phyloP scores from a whole-genome alignment of 2,888 invertebrate species.

The Chrysolina oricalcia region DNA sequence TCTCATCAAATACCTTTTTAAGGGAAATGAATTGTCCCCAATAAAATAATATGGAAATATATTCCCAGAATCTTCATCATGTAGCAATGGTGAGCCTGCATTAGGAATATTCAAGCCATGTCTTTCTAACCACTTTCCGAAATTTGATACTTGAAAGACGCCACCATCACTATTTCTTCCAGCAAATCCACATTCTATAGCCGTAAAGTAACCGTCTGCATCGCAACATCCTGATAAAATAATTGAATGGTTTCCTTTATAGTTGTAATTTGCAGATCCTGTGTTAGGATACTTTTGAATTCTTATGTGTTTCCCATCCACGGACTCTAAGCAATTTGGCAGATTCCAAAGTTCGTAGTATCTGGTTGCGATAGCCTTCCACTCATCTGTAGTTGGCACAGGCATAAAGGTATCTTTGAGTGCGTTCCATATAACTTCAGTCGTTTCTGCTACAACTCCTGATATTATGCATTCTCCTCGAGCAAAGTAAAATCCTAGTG shows the following conservation, averaged over 20 bases:
- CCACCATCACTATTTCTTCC: constrained; percentile 33
- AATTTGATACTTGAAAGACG: constrained; percentile 25
- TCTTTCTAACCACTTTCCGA: constrained; percentile 26
- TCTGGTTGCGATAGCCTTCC: constrained; percentile 22
- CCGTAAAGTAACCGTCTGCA: constrained; percentile 17
- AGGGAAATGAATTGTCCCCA: too few relatives aligned
- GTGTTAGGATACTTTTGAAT: constrained; percentile 25
- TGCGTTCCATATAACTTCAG: neutral
- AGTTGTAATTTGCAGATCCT: constrained; percentile 33
- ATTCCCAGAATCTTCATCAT: constrained; percentile 30
- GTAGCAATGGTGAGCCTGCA: constrained; percentile 23
- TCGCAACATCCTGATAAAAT: constrained; percentile 27
- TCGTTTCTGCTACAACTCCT: constrained; percentile 32
- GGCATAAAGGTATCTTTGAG: constrained; percentile 6
- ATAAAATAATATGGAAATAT: constrained; percentile 29
- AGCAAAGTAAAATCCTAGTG: constrained; percentile 31
- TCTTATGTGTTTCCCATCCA: constrained; percentile 28
- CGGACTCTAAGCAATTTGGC: constrained; percentile 24
- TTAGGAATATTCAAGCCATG: constrained; percentile 31
- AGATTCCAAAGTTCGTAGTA: constrained; percentile 30
- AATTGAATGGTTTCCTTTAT: too few relatives aligned
- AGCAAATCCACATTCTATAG: constrained; percentile 30
- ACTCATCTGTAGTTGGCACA: constrained; percentile 5
- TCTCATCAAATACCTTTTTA: constrained; percentile 20
- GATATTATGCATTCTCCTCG: constrained; percentile 26